phyloP scores from a whole-genome alignment of 2,113 vertebrate genomes.

The Xerus inauris region DNA sequence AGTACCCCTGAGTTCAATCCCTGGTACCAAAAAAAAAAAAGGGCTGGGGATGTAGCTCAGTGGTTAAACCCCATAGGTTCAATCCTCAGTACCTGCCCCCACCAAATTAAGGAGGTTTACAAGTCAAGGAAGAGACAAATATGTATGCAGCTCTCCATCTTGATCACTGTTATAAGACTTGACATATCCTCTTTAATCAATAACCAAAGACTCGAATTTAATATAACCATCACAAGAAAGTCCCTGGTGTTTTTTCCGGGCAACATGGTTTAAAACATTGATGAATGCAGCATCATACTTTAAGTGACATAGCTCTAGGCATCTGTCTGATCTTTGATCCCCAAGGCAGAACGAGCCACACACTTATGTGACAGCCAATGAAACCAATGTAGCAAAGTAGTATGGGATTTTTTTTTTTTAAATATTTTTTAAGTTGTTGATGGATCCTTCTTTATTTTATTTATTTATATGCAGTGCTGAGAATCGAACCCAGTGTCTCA shows the following conservation, averaged over 20 bases:
- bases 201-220: neutral
- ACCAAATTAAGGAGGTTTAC: no score
- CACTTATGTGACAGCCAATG: neutral
- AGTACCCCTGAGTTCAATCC: no score
- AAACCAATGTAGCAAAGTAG: conserved; percentile 40
- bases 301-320: neutral
- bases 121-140: neutral
- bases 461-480: no score
- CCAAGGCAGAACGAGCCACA: conserved; percentile 7
- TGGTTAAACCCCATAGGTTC: no score
- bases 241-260: neutral
- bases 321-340: neutral
- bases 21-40: no score
- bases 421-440: no score
- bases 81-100: no score
- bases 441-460: no score
- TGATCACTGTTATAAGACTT: neutral
- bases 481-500: no score
- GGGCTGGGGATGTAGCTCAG: no score
- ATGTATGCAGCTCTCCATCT: neutral
- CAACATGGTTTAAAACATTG: neutral
- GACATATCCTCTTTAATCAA: neutral
- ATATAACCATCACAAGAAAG: neutral
- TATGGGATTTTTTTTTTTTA: conserved; percentile 47
- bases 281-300: neutral